Evolutionary conservation across 2,797 vertebrate species (phyloP), one percentile per base, ranked within the genome.

Genomic region (Pangasius macronema): DNA sequence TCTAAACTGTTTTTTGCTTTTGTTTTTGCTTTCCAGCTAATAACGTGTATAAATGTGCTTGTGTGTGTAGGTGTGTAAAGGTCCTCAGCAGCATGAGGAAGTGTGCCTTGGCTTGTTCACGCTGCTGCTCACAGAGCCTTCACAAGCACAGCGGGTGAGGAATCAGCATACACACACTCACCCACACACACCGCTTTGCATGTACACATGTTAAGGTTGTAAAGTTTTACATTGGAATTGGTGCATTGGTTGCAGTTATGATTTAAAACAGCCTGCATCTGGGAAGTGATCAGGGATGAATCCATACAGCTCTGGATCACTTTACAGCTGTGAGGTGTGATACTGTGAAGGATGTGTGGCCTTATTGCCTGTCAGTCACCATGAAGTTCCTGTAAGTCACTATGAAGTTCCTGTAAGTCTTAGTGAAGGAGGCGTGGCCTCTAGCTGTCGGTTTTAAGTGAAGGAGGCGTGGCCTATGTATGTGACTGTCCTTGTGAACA

Each of bases 1-100:
- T 73, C 18, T 73, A 27, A 49, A 49, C 27, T 49, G 46, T 76
- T 76, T 53, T 13, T 53, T 77, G 75, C 11, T 8, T 67, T 75
- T 49, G 51, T n/a, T 75, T 76, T 77, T 53, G 16, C 75, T 22
- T 79, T 55, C 11, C 24, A n/a, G 57, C 0, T 49, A n/a, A 33
- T 49, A 51, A 67, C 16, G 5, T 22, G 83, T 57, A 9, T 73
- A 10, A 55, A 55, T 76, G n/a, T 84, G 51, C 67, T 10, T 68
- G 14, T 57, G 63, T 87, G 68, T 65, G 10, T 90, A 99, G 98
- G 98, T 98, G 18, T 99, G 98, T 92, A 99, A 99, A 93, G 97
- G 98, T 0, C 94, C 96, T 33, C 96, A 97, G n/a, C 98, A 99
- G 89, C 98, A 99, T 0, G 98, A 99, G 89, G 98, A 99, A 85